Percentiles rank a stretch among this genome's conserved stretches.
phyloP scores from a whole-genome alignment of 2,888 invertebrate species.

The Ochlodes sylvanus region DNA sequence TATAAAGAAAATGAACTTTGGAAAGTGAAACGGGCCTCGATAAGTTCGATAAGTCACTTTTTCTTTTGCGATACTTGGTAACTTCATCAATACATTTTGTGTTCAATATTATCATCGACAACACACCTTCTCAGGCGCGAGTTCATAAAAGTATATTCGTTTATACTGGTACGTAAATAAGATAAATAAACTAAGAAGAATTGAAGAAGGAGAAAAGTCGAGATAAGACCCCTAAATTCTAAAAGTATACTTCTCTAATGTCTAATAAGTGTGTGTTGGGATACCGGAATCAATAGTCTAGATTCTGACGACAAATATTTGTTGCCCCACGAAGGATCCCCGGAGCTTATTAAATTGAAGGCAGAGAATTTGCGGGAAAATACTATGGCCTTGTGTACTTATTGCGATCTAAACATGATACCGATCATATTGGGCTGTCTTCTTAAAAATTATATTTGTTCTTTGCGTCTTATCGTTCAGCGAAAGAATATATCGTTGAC shows the following conservation, averaged over 20 bases:
- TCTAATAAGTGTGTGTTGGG: conserved; percentile 1
- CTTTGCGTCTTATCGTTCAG: background rate
- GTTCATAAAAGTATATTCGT: too few species aligned
- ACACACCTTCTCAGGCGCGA: too few species aligned
- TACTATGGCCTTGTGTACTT: conserved; percentile 1
- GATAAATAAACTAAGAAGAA: background rate
- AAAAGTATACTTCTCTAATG: background rate
- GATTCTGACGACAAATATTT: conserved; percentile 19
- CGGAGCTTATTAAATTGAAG: conserved; percentile 15
- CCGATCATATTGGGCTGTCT: background rate
- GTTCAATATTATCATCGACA: background rate
- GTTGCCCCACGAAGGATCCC: background rate
- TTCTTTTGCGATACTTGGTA: background rate
- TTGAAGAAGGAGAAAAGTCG: background rate
- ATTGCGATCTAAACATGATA: conserved; percentile 17
- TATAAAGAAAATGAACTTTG: conserved; percentile 10
- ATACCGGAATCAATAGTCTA: conserved; percentile 20
- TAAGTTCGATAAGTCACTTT: conserved; percentile 2
- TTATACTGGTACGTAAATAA: too few species aligned
- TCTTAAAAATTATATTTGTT: conserved; percentile 15
- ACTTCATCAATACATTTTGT: background rate
- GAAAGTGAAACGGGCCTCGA: conserved; percentile 1
- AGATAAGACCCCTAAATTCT: background rate
- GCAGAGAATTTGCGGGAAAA: conserved; percentile 3
- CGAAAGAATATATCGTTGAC: background rate